Conservation (phyloP, 2,113 vertebrate species). For the Solea solea region DNA sequence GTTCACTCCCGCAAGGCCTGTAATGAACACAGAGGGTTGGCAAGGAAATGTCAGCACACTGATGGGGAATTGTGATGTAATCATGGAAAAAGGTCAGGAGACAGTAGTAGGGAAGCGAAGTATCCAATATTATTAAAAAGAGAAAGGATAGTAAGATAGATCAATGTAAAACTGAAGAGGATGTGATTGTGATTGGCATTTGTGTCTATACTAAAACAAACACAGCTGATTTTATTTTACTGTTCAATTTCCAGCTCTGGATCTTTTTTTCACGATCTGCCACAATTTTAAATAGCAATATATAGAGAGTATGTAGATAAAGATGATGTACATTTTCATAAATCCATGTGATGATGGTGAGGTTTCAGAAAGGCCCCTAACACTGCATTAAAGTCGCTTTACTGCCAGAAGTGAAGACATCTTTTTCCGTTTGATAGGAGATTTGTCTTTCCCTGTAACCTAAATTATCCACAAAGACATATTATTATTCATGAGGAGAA, state of each 20-base stretch:
- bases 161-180: conserved; percentile 24
- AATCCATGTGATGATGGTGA: no score
- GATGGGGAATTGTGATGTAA: conserved; percentile 61
- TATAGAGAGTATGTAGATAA: no score
- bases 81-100: conserved; percentile 65
- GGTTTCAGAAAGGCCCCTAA: not conserved
- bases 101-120: conserved; percentile 12
- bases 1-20: conserved; percentile 25
- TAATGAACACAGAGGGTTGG: conserved; percentile 53
- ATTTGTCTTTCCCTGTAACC: conserved; percentile 42
- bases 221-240: not conserved
- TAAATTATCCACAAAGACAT: conserved; percentile 53
- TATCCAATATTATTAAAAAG: conserved; percentile 39
- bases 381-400: not conserved
- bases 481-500: conserved; percentile 66
- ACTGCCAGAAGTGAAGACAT: conserved; percentile 21
- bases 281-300: no score
- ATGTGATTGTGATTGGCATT: not conserved
- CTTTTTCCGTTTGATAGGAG: conserved; percentile 25
- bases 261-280: no score
- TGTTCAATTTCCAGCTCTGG: no score
- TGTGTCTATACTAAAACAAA: not conserved
- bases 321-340: no score
- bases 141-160: not conserved
- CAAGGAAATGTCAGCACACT: conserved; percentile 63